These are phyloP conservation scores for Ptychodera flava DNA, from an alignment of 35 echinoderm and acorn worm genomes.

Conservation along the genomic window DNA sequence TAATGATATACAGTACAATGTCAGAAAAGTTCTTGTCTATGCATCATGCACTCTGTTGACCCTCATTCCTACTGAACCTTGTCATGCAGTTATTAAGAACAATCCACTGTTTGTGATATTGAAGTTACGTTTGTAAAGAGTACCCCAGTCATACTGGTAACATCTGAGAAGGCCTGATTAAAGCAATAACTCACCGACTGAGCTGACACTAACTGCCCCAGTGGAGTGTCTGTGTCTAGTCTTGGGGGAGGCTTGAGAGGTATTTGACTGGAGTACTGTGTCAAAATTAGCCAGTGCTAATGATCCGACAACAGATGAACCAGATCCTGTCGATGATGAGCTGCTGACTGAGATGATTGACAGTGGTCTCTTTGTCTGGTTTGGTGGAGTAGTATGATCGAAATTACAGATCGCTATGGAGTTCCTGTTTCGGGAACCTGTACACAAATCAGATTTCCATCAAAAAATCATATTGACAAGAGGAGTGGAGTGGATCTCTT, in stretches of 20 bases:
- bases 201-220: neutral
- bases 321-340: neutral
- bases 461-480: too few species aligned
- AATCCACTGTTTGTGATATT: too few species aligned
- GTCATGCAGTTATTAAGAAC: too few species aligned
- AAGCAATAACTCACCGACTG: neutral
- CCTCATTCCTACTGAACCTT: too few species aligned
- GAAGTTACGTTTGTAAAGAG: too few species aligned
- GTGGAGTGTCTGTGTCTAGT: neutral
- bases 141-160: too few species aligned
- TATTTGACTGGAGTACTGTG: neutral
- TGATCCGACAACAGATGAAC: neutral
- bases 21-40: too few species aligned
- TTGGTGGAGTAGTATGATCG: neutral
- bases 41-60: too few species aligned
- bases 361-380: neutral
- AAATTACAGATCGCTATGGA: neutral
- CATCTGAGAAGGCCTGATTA: too few species aligned
- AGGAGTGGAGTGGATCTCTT: too few species aligned
- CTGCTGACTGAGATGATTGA: neutral
- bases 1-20: too few species aligned
- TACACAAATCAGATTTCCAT: too few species aligned
- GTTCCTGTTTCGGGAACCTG: neutral
- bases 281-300: neutral
- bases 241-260: neutral